Evolutionary conservation across 2,888 invertebrate genomes (phyloP), one percentile per base, ranked within the genome.

Genomic region (Ceratothoa steindachneri): DNA sequence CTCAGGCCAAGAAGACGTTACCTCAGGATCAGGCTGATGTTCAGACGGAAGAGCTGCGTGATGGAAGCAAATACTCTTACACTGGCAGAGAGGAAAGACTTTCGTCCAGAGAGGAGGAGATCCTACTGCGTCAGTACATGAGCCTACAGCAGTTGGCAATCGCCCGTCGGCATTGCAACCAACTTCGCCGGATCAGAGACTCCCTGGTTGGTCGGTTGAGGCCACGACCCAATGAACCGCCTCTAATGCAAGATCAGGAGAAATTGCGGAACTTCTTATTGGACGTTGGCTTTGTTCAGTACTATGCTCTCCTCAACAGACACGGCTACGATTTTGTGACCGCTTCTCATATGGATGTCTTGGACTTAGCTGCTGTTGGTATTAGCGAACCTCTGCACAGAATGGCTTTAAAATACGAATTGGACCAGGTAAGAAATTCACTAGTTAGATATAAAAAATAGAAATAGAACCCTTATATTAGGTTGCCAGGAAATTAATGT

Each of bases 221-320:
- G 12, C 60, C 60, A 12, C 5, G 15, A 15, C 5, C 41, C 41
- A 41, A 41, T 9, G 15, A 41, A 9, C 5, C 27, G 0, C 28
- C 64, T 3, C 71, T 68, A 30, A 69, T 29, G n/a, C 52, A 67
- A 30, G 75, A 72, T 22, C 64, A 69, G 30, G 71, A 75, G 52
- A 60, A 60, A 19, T 64, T 75, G n/a, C 60, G 75, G 30, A 72
- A 75, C 51, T 75, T 75, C 30, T 70, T 75, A 28, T 55, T 75
- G 30, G 75, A 75, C 15, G 69, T 75, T 19, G 75, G 75, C 5
- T 75, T 75, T 70, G 75, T 75, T 1, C 75, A 75, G 31, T 72
- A 75, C 9, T 75, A 75, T 67, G 64, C 72, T 0, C 69, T 72
- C 15, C 72, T 75, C 3, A 75, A 75, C 67, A 30, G 75, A 28